Percentiles rank a stretch among this genome's conserved stretches.
phyloP scores from a whole-genome alignment of 2,797 vertebrate species.

The Gila robusta region DNA sequence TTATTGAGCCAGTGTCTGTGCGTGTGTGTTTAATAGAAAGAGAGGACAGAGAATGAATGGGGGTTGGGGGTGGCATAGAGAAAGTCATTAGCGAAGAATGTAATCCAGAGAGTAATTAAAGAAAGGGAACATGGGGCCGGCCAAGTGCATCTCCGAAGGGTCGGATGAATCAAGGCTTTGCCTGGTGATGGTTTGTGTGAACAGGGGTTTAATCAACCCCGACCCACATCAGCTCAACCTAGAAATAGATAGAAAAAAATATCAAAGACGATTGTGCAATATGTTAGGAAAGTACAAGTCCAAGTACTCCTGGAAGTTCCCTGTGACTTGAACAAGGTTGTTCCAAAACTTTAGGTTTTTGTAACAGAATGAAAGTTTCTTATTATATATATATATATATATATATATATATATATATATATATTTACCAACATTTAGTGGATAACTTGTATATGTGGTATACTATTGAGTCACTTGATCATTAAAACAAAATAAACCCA shows the following conservation, averaged over 20 bases:
- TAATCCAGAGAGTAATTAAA: constrained; percentile 76
- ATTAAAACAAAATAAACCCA: not conserved
- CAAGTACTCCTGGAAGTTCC: not conserved
- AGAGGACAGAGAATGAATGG: constrained; percentile 20
- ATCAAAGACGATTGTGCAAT: not conserved
- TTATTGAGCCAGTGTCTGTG: constrained; percentile 26
- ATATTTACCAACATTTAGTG: not conserved
- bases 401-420: too few relatives aligned
- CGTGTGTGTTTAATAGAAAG: constrained; percentile 31
- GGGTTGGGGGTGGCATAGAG: constrained; percentile 27
- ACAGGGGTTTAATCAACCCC: constrained; percentile 72
- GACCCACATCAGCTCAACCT: constrained; percentile 9
- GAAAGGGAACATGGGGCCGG: constrained; percentile 57
- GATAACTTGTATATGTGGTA: not conserved
- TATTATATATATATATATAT: too few relatives aligned
- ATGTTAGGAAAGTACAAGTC: not conserved
- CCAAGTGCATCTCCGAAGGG: constrained; percentile 54
- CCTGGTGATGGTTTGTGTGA: constrained; percentile 66
- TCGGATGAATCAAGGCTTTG: constrained; percentile 68
- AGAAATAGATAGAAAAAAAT: constrained; percentile 28
- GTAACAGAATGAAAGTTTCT: not conserved
- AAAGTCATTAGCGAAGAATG: constrained; percentile 63
- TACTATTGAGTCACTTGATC: not conserved
- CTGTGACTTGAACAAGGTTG: not conserved
- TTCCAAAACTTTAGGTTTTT: not conserved